A percentile compares a stretch with the other conserved stretches of the same genome.
These are phyloP conservation scores for Gonocerus acuteangulatus DNA, from an alignment of 2,888 invertebrate species.

Conservation along the genomic window DNA sequence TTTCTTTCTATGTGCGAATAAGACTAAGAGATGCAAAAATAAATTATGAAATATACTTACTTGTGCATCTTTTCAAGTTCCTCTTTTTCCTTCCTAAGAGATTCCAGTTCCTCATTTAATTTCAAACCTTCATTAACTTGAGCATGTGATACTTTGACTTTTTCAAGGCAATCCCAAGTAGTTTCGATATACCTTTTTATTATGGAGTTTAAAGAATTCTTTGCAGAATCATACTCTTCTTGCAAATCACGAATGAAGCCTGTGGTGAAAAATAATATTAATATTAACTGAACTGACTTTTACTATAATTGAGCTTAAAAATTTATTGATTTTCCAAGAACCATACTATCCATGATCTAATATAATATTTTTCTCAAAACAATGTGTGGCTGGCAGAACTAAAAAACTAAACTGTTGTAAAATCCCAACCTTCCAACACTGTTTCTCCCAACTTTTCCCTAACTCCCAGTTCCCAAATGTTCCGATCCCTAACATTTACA, in stretches of 20 bases:
- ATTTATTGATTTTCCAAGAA: no score
- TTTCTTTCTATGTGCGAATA: no score
- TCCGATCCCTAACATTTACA: no score
- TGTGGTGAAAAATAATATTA: neutral
- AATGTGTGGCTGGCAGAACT: no score
- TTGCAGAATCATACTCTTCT: neutral
- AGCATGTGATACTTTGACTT: conserved; percentile 11
- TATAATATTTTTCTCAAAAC: no score
- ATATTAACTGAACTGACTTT: no score
- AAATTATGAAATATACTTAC: conserved; percentile 31
- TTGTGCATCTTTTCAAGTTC: conserved; percentile 38
- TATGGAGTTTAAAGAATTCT: neutral
- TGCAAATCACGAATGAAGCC: neutral
- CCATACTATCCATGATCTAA: no score
- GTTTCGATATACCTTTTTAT: neutral
- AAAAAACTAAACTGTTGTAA: no score
- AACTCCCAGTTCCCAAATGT: no score
- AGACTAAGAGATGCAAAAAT: neutral
- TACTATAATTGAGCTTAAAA: no score
- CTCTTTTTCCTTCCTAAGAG: conserved; percentile 39
- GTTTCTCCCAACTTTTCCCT: no score
- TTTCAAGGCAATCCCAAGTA: conserved; percentile 15
- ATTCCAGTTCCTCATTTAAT: conserved; percentile 37
- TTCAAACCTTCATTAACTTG: conserved; percentile 13
- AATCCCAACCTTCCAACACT: no score